These are phyloP conservation scores for Camponotus floridanus DNA, from an alignment of 1,140 invertebrate genomes.

Conservation along the genomic window DNA sequence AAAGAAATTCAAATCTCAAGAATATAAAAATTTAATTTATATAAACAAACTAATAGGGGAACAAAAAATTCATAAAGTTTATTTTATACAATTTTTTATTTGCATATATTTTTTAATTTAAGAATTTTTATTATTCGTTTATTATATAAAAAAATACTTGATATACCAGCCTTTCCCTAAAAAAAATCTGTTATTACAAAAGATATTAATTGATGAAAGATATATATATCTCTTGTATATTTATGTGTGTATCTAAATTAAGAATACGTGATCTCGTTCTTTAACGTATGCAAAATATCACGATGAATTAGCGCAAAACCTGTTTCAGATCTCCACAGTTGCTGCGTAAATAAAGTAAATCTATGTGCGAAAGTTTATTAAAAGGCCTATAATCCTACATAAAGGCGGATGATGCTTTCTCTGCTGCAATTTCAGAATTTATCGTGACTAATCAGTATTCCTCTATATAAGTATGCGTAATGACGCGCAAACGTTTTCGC, in stretches of 20 bases:
- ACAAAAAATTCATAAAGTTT: not conserved
- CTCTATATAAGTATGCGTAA: not conserved
- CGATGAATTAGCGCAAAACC: conserved; percentile 2
- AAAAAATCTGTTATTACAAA: not conserved
- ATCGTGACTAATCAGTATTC: not conserved
- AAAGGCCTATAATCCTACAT: conserved; percentile 75
- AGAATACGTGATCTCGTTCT: too few species aligned
- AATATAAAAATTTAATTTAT: not conserved
- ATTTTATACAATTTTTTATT: not conserved
- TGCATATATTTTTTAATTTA: not conserved
- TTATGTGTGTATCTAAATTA: not conserved
- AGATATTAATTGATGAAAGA: not conserved
- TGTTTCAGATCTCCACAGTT: not conserved
- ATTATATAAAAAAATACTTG: not conserved
- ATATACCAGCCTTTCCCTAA: not conserved
- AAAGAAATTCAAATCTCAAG: not conserved
- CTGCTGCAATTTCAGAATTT: conserved; percentile 59
- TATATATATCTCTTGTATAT: not conserved
- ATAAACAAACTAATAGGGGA: not conserved
- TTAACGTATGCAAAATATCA: conserved; percentile 4
- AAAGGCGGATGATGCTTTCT: conserved; percentile 74
- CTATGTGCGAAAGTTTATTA: conserved; percentile 73
- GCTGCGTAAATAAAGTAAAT: not conserved
- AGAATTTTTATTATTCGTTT: not conserved
- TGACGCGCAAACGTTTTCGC: conserved; percentile 7